Evolutionary conservation across 1,140 invertebrate genomes (phyloP), one percentile per base, ranked within the genome.

Genomic region (Diachasma alloeum): DNA sequence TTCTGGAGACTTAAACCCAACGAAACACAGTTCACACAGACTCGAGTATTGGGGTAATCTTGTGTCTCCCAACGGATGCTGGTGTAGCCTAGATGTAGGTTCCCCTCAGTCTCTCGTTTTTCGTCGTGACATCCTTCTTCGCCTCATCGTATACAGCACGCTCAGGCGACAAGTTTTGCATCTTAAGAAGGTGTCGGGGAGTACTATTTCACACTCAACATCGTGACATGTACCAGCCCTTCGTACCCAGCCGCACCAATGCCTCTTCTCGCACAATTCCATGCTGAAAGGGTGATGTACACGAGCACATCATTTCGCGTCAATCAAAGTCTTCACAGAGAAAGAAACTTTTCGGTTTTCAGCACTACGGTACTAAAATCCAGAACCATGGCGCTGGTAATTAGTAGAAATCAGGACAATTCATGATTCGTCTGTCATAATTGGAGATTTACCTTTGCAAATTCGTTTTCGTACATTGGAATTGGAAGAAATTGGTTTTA

Each of bases 131-230:
- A 70, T 10, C 63, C 63, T 19, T 22, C 66, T 19, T 69, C 39
- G 15, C 24, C 46, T 68, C 67, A 69, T 36, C 37, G 44, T 56
- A 42, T 53, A 53, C 19, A 53, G 42, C 79, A 72, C 63, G 76
- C 78, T 76, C 53, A 78, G 83, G 80, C 81, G 83, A 78, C 83
- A 85, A 88, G 87, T 89, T 88, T 88, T 88, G 86, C 87, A 89
- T 88, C 87, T 89, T 88, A 87, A 89, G 82, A 88, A 88, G 87
- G 82, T 88, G 84, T 86, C 81, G 81, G 82, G 31, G 42, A 66
- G 69, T 31, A 17, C 36, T 84, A 84, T 84, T 82, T 81, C 82
- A 83, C 22, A 8, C 37, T 74, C 48, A 53, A 53, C 48, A 56
- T 56, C 31, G 36, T 56, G 56, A 22, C 71, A 24, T 56, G 5